Percentiles rank a stretch among this genome's conserved stretches.
Evolutionary conservation across 2,888 invertebrate genomes (phyloP).

Genomic region (Eremobia ochroleuca): DNA sequence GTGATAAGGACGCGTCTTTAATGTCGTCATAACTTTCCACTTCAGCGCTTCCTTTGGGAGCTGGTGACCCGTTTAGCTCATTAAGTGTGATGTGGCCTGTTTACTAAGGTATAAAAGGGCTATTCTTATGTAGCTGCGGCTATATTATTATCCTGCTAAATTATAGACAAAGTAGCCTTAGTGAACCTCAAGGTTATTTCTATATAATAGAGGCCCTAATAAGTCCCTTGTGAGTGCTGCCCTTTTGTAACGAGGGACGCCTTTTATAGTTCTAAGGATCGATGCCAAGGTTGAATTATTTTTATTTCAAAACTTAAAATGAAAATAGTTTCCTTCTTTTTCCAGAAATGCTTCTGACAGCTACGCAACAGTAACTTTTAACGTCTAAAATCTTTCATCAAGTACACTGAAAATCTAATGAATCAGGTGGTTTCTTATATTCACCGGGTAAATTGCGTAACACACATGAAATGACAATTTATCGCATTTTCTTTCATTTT

Average conservation of each 20-base stretch:
- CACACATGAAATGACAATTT: too few species aligned
- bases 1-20: conserved; percentile 45
- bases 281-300: conserved; percentile 29
- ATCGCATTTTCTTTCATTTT: too few species aligned
- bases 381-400: neutral
- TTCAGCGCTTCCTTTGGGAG: conserved; percentile 66
- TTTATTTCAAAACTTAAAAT: neutral
- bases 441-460: too few species aligned
- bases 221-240: conserved; percentile 36
- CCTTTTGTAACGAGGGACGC: conserved; percentile 37
- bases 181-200: conserved; percentile 41
- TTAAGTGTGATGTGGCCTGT: conserved; percentile 63
- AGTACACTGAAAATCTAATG: neutral
- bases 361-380: neutral
- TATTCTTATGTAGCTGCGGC: conserved; percentile 35
- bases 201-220: conserved; percentile 27
- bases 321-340: neutral
- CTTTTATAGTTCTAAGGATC: neutral
- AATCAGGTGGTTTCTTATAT: neutral
- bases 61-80: conserved; percentile 69
- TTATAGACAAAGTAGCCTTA: conserved; percentile 25
- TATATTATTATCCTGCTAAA: conserved; percentile 17
- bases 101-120: conserved; percentile 41
- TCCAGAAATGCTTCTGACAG: neutral
- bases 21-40: conserved; percentile 53